A percentile compares a stretch with the other conserved stretches of the same genome.
Conservation (phyloP, 2,113 vertebrate genomes). For the Fregetta grallaria region DNA sequence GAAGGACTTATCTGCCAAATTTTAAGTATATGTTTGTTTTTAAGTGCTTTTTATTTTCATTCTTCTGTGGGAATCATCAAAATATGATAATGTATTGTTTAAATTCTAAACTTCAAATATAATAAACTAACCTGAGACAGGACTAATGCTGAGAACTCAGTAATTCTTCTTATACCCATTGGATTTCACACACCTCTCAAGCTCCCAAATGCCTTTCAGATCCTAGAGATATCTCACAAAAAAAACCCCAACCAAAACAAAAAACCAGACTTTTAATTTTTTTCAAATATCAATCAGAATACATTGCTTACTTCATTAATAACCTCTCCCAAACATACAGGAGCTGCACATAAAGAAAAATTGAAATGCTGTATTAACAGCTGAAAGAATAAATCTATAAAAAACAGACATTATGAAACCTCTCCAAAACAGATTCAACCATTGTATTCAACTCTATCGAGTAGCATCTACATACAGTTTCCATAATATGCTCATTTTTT, state of each 20-base stretch:
- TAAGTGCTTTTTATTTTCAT: conserved; percentile 64
- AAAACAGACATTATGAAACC: background rate
- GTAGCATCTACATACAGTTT: background rate
- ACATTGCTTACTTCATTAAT: background rate
- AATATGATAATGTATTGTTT: conserved; percentile 64
- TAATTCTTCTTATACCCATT: conserved; percentile 10
- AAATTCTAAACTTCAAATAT: conserved; percentile 60
- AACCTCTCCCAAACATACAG: background rate
- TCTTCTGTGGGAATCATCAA: conserved; percentile 58
- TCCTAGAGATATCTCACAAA: background rate
- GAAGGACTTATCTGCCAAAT: conserved; percentile 70
- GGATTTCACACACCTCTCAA: conserved; percentile 41
- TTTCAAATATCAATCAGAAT: conserved; percentile 16
- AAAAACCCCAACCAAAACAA: background rate
- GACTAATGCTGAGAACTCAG: conserved; percentile 52
- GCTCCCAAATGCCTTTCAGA: conserved; percentile 12
- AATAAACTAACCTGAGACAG: conserved; percentile 55
- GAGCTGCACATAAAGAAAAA: background rate
- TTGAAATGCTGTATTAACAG: background rate
- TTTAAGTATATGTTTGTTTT: conserved; percentile 53
- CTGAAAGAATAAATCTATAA: background rate
- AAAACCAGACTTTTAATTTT: background rate
- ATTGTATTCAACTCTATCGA: background rate
- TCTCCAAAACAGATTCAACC: background rate
- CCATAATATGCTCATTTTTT: background rate